Evolutionary conservation across 2,797 vertebrate genomes (phyloP).

Genomic region (Cuculus canorus): DNA sequence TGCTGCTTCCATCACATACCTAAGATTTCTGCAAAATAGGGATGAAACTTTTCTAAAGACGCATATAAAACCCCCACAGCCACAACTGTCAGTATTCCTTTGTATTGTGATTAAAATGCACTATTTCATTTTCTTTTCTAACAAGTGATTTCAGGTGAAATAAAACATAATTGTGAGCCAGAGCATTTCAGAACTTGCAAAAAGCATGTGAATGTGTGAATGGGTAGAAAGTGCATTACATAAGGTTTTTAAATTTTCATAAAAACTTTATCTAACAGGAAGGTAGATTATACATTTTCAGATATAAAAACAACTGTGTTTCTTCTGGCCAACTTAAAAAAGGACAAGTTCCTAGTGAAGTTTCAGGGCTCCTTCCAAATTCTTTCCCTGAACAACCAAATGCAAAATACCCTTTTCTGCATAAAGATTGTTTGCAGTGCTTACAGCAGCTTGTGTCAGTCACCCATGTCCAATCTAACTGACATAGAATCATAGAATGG

Average conservation of each 20-base stretch:
- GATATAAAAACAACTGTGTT: not conserved
- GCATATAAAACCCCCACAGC: not conserved
- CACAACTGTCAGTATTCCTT: not conserved
- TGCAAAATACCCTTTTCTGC: not conserved
- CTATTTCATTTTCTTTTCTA: not conserved
- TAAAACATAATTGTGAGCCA: not conserved
- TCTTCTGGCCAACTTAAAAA: not conserved
- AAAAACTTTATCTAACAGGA: not conserved
- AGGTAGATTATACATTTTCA: not conserved
- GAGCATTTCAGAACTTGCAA: not conserved
- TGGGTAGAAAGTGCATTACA: not conserved
- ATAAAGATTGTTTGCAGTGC: not conserved
- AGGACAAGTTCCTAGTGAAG: not conserved
- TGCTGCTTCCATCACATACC: not conserved
- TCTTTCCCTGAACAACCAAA: not conserved
- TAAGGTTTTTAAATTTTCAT: not conserved
- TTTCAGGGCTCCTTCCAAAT: not conserved
- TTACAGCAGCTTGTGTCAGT: not conserved
- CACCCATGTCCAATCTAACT: not conserved
- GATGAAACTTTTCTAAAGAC: not conserved
- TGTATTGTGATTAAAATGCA: not conserved
- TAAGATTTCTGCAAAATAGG: not conserved
- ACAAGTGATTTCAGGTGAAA: not conserved
- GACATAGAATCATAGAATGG: too few species aligned
- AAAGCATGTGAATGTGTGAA: not conserved